Conservation (phyloP, 2,888 invertebrate genomes). For the Cerastoderma edule region DNA sequence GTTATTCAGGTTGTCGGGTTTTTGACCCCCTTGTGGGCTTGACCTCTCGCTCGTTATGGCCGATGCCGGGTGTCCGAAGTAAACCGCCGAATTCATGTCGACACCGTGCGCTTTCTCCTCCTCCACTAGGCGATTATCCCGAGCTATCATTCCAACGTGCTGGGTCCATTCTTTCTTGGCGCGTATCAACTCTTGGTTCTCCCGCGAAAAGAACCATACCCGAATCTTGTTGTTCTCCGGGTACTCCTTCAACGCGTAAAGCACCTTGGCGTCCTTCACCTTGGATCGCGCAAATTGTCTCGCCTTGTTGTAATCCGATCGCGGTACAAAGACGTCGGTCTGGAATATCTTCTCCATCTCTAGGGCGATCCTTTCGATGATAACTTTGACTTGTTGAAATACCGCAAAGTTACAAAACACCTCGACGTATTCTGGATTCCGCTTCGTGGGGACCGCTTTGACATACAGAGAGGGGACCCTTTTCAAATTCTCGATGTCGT, state of each 20-base stretch:
- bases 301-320: conserved; percentile 46
- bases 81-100: conserved; percentile 37
- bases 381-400: conserved; percentile 47
- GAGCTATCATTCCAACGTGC: conserved; percentile 52
- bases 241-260: conserved; percentile 56
- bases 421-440: conserved; percentile 54
- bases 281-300: conserved; percentile 52
- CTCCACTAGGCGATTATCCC: conserved; percentile 45
- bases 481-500: conserved; percentile 47
- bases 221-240: conserved; percentile 42
- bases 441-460: conserved; percentile 54
- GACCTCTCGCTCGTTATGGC: conserved; percentile 35
- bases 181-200: conserved; percentile 44
- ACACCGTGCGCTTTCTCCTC: not conserved
- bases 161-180: conserved; percentile 52
- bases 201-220: conserved; percentile 55
- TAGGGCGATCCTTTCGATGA: conserved; percentile 34
- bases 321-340: conserved; percentile 56
- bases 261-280: conserved; percentile 38
- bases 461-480: conserved; percentile 43
- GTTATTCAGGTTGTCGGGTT: not conserved
- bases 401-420: conserved; percentile 52
- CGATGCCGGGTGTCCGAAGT: conserved; percentile 41
- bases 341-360: conserved; percentile 48
- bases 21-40: conserved; percentile 5